Evolutionary conservation across 2,113 vertebrate species (phyloP).

Genomic region (Polypterus bichir): DNA sequence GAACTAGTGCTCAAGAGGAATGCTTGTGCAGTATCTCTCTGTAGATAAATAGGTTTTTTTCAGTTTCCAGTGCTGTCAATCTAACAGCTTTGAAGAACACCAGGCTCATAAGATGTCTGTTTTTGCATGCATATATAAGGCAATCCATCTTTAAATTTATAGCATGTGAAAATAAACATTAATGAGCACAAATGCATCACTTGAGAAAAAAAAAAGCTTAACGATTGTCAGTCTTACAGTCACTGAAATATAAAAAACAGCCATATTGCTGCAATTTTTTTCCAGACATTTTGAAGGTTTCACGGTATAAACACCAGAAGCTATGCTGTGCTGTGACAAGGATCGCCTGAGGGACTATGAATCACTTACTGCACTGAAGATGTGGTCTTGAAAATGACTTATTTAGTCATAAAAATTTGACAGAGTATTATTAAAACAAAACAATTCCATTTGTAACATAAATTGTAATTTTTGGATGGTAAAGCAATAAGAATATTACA

Average conservation of each 20-base stretch:
- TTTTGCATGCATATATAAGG: constrained; percentile 31
- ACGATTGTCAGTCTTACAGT: constrained; percentile 25
- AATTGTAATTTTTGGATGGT: too few relatives aligned
- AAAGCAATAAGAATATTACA: too few relatives aligned
- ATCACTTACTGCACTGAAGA: constrained; percentile 19
- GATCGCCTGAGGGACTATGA: constrained; percentile 10
- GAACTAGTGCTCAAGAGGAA: constrained; percentile 51
- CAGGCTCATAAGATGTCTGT: constrained; percentile 50
- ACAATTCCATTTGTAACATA: too few relatives aligned
- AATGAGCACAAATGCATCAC: constrained; percentile 24
- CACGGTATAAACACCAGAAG: constrained; percentile 16
- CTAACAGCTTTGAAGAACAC: constrained; percentile 49
- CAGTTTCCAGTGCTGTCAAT: constrained; percentile 47
- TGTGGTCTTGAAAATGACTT: constrained; percentile 10
- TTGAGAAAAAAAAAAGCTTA: constrained; percentile 20
- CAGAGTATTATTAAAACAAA: too few relatives aligned
- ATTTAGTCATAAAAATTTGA: not conserved
- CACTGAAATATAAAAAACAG: constrained; percentile 19
- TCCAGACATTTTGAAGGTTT: constrained; percentile 19
- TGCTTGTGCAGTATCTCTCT: constrained; percentile 47
- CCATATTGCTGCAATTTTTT: constrained; percentile 11
- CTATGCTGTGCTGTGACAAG: constrained; percentile 12
- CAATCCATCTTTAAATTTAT: constrained; percentile 19
- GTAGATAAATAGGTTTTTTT: constrained; percentile 50
- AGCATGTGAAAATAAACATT: constrained; percentile 16